Percentiles rank a stretch among this genome's conserved stretches.
Evolutionary conservation across 2,797 vertebrate species (phyloP).

Genomic region (Fratercula arctica): DNA sequence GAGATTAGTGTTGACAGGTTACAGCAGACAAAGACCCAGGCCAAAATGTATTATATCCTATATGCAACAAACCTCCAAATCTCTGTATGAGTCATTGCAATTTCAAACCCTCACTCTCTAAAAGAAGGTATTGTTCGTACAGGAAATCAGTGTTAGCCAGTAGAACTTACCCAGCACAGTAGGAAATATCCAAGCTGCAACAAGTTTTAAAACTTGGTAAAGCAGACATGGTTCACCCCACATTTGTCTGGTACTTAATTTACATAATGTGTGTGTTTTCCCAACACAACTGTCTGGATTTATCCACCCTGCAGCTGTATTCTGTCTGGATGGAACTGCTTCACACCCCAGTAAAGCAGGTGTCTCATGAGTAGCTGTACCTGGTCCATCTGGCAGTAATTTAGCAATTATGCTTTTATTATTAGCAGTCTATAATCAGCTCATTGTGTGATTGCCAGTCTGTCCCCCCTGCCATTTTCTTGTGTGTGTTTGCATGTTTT

Average conservation of each 20-base stretch:
- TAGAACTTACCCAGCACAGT: background rate
- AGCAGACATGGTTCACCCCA: background rate
- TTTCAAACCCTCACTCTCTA: background rate
- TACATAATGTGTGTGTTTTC: background rate
- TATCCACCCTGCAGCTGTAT: background rate
- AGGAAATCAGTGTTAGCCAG: background rate
- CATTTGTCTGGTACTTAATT: background rate
- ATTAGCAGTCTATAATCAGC: constrained; percentile 25
- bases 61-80: background rate
- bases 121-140: background rate
- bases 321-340: background rate
- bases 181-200: background rate
- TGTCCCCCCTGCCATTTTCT: background rate
- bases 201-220: background rate
- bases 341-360: background rate
- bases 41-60: background rate
- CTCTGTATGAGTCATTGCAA: background rate
- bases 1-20: background rate
- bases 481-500: background rate
- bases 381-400: constrained; percentile 40
- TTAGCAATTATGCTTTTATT: constrained; percentile 14
- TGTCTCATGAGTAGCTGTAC: constrained; percentile 28
- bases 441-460: constrained; percentile 30
- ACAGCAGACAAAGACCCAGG: background rate
- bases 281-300: background rate